Evolutionary conservation across 1,140 invertebrate species (phyloP), one percentile per base, ranked within the genome.

Genomic region (Bombus ignitus): DNA sequence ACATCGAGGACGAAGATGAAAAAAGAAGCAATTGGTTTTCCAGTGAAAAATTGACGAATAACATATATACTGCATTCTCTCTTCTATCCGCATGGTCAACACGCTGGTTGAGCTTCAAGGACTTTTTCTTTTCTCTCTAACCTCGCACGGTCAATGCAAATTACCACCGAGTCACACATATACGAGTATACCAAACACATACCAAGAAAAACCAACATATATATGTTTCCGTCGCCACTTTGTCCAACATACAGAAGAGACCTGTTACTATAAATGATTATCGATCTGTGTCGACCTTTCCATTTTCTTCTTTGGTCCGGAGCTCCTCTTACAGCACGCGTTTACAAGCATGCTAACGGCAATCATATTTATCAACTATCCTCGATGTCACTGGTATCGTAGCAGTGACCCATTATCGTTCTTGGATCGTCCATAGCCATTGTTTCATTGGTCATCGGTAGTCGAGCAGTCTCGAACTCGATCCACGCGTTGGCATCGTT

Each of bases 141-240:
- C 66, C 75, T 79, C 83, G 57, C 87, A 82, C 83, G 71, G 73
- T 87, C 87, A 70, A 81, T 81, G 77, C 75, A 74, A 82, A 83
- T 85, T 83, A 88, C 68, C 87, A 89, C 79, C 83, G 88, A 88
- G 74, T 70, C 82, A 81, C 82, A 57, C 62, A 77, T 28, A 44
- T 53, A 53, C 18, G 18, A 68, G 28, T 62, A 62, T 47, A 57
- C 39, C 65, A 44, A 73, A 71, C 78, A 53, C 42, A 25, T 79
- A 42, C 44, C 44, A 28, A 18, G 53, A 59, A 22, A 10, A 70
- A 42, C 15, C 10, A 71, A 57, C 28, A 18, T 32, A 44, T 22
- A 35, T 37, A 37, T 37, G 35, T n/a, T 39, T 37, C 8, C n/a
- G 32, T 80, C 15, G 25, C 42, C 65, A 37, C 25, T 32, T 53